A percentile compares a stretch with the other conserved stretches of the same genome.
phyloP scores from a whole-genome alignment of 1,140 invertebrate genomes.

The Atta cephalotes region DNA sequence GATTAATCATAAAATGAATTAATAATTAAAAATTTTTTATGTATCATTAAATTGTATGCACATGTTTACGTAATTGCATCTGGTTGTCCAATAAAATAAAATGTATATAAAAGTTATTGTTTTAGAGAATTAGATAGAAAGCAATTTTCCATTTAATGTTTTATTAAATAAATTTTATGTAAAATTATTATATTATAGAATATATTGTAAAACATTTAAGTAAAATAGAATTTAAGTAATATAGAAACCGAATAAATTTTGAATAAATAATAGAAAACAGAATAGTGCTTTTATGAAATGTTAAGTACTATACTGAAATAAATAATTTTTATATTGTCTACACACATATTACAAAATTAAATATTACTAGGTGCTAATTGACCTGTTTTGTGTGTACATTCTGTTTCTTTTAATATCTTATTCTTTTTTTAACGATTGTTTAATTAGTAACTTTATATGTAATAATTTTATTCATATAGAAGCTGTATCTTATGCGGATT shows the following conservation, averaged over 20 bases:
- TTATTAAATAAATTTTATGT: neutral
- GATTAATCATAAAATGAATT: neutral
- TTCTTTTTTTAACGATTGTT: neutral
- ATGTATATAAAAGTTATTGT: neutral
- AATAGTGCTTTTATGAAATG: slow-evolving; percentile 8
- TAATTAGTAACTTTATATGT: too few species aligned
- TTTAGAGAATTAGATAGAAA: neutral
- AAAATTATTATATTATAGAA: neutral
- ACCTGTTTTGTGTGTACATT: neutral
- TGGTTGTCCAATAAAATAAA: neutral
- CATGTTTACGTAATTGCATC: neutral
- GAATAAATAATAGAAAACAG: neutral
- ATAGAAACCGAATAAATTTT: neutral
- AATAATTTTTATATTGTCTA: neutral
- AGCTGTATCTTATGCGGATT: too few species aligned
- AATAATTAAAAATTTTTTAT: neutral
- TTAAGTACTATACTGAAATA: neutral
- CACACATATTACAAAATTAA: neutral
- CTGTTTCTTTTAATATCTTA: neutral
- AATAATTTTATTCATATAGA: too few species aligned
- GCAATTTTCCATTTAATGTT: neutral
- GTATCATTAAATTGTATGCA: neutral
- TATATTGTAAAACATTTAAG: neutral
- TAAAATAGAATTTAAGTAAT: neutral
- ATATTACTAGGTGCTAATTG: neutral